Evolutionary conservation across 2,797 vertebrate species (phyloP).

Genomic region (Mionectes olivaceus): DNA sequence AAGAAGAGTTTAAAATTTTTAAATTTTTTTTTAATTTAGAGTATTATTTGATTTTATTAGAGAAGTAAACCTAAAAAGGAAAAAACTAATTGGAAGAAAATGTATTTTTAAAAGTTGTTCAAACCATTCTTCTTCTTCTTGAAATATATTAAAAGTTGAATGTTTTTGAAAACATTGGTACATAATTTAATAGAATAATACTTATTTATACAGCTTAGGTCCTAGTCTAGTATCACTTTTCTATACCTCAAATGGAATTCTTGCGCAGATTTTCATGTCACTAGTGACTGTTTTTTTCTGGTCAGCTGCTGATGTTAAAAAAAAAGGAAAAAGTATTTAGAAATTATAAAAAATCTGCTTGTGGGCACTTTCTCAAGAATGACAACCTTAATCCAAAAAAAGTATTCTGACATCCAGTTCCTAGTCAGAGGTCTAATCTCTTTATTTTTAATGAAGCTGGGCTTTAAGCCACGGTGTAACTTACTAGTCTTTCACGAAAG

Average conservation of each 20-base stretch:
- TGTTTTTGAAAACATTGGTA: background rate
- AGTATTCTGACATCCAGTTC: background rate
- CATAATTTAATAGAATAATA: background rate
- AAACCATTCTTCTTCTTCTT: background rate
- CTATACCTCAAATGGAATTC: background rate
- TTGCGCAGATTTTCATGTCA: background rate
- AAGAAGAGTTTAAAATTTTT: background rate
- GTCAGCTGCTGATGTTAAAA: background rate
- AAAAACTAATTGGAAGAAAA: background rate
- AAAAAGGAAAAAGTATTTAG: background rate
- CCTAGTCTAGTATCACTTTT: background rate
- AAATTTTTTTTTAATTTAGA: background rate
- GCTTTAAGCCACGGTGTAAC: background rate
- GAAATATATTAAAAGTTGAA: background rate
- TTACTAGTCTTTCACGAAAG: background rate
- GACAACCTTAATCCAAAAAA: rapidly evolving
- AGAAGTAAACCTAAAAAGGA: background rate
- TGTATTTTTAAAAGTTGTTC: rapidly evolving
- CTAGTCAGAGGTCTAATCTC: background rate
- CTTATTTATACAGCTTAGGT: background rate
- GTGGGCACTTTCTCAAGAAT: background rate
- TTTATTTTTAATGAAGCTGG: background rate
- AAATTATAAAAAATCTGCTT: background rate
- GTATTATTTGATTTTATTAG: background rate
- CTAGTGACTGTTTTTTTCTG: background rate